A percentile compares a stretch with the other conserved stretches of the same genome.
These are phyloP conservation scores for Petrolisthes cinctipes DNA, from an alignment of 2,888 invertebrate genomes.

Conservation along the genomic window DNA sequence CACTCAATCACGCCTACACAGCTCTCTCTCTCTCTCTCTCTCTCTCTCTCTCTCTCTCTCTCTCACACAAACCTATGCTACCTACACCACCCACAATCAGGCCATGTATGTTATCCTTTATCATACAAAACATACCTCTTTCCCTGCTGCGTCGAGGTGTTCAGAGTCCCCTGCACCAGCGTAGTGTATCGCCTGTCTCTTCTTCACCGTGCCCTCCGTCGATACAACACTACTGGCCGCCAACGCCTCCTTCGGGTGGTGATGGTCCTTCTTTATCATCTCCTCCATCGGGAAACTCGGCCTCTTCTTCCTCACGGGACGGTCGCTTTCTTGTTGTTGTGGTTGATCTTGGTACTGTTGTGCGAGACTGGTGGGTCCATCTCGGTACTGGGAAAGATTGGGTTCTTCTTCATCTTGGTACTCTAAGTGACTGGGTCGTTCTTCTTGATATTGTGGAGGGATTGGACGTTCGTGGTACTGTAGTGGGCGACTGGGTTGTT, in stretches of 20 bases:
- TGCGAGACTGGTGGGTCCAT: not conserved
- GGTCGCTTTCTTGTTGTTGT: constrained; percentile 1
- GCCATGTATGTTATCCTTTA: no score
- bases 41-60: not conserved
- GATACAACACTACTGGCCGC: not conserved
- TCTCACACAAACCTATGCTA: not conserved
- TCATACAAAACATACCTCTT: not conserved
- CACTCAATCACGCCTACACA: not conserved
- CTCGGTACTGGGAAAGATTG: no score
- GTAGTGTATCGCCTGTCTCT: constrained; percentile 3
- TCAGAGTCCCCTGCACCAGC: not conserved
- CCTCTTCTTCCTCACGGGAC: not conserved
- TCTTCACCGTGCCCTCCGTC: not conserved
- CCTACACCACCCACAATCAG: not conserved
- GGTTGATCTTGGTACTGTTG: not conserved
- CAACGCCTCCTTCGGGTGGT: not conserved
- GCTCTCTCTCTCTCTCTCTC: not conserved
- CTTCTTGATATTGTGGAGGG: constrained; percentile 12
- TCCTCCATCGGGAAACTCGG: not conserved
- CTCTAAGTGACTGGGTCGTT: no score
- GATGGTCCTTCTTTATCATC: not conserved
- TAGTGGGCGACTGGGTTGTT: not conserved
- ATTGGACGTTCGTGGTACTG: not conserved
- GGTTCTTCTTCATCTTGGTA: no score
- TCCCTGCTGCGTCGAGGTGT: constrained; percentile 6